Percentiles rank a stretch among this genome's conserved stretches.
phyloP scores from a whole-genome alignment of 2,797 vertebrate species.

The Crocidura indochinensis region DNA sequence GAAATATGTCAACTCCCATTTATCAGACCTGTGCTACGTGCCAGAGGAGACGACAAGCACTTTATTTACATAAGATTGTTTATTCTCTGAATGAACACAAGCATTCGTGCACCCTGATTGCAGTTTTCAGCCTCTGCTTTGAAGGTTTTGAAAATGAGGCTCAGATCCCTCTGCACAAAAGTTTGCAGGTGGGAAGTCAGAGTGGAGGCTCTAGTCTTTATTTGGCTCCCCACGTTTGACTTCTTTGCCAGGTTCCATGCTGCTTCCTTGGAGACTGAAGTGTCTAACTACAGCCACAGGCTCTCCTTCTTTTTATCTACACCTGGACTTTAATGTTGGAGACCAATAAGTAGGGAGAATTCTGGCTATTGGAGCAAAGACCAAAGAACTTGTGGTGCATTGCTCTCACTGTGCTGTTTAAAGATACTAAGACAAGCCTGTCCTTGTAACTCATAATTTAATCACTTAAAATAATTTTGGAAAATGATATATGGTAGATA shows the following conservation, averaged over 20 bases:
- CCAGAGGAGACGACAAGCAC: background rate
- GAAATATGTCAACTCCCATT: conserved; percentile 2
- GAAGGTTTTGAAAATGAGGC: conserved; percentile 1
- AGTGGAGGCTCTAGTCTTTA: background rate
- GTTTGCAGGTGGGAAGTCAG: background rate
- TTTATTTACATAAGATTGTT: background rate
- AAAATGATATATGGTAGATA: background rate
- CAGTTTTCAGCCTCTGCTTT: background rate
- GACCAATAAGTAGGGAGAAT: background rate
- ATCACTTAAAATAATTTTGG: background rate
- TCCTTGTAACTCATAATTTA: background rate
- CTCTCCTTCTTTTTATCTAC: background rate
- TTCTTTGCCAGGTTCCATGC: background rate
- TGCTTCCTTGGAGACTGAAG: background rate
- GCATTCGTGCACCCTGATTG: background rate
- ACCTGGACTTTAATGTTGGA: too few relatives aligned
- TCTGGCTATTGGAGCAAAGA: conserved; percentile 1
- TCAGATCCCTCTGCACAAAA: background rate
- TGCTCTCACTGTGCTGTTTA: background rate
- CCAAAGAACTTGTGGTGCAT: background rate
- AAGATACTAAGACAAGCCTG: background rate
- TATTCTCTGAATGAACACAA: background rate
- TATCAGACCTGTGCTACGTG: background rate
- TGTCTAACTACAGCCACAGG: background rate
- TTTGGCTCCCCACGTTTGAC: background rate